Conservation (phyloP, 2,888 invertebrate species). For the Serrognathus titanus region DNA sequence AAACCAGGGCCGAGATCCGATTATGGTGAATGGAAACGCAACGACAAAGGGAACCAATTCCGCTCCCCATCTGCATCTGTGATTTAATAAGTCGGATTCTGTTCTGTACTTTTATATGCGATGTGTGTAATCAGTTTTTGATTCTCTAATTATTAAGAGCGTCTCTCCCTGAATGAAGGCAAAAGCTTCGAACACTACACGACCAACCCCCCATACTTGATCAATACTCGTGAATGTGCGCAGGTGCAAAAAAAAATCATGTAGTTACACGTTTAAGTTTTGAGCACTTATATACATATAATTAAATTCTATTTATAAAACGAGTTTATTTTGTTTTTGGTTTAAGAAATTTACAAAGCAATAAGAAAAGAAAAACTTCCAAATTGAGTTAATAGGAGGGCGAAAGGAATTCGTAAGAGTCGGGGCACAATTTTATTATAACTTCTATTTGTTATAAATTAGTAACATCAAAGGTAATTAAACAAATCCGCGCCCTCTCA, state of each 20-base stretch:
- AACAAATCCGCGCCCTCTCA: not conserved
- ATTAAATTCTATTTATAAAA: no score
- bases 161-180: no score
- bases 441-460: no score
- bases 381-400: not conserved
- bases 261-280: not conserved
- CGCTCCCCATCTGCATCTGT: conserved; percentile 38
- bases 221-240: conserved; percentile 14
- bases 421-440: not conserved
- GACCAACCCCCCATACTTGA: conserved; percentile 1
- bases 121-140: conserved; percentile 19
- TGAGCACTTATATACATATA: not conserved
- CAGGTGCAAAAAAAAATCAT: conserved; percentile 11
- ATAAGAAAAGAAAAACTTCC: no score
- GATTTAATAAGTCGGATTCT: conserved; percentile 23
- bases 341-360: no score
- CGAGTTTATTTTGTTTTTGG: no score
- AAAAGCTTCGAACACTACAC: no score
- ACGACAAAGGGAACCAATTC: conserved; percentile 37
- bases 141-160: conserved; percentile 16
- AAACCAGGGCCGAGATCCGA: conserved; percentile 33
- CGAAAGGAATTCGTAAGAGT: not conserved
- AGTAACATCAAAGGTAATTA: not conserved
- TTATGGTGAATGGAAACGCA: conserved; percentile 36
- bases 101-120: conserved; percentile 11